phyloP scores from a whole-genome alignment of 2,888 invertebrate species.

The Alcis repandata region DNA sequence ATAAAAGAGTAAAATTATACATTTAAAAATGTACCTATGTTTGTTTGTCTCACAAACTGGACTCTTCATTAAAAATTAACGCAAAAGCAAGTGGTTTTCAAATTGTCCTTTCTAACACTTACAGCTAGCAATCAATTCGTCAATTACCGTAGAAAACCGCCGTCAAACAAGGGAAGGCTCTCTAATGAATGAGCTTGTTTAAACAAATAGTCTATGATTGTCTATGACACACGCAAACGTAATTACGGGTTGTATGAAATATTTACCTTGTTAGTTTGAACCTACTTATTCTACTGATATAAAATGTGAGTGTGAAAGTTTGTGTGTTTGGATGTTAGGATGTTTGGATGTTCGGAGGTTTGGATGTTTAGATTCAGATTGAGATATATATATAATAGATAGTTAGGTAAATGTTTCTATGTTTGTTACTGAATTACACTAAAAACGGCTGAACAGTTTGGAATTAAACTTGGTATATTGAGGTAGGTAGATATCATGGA shows the following conservation, averaged over 20 bases:
- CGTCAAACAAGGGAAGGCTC: slow-evolving; percentile 65
- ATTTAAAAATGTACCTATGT: neutral
- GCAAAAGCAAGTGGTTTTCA: neutral
- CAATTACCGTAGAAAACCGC: slow-evolving; percentile 56
- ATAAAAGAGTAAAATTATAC: no score
- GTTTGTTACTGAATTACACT: no score
- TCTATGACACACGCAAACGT: slow-evolving; percentile 51
- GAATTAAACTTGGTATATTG: no score
- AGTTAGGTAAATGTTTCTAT: no score
- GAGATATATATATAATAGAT: no score
- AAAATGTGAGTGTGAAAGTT: no score
- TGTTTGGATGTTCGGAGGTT: no score
- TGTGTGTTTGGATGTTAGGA: no score
- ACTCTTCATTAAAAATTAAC: neutral
- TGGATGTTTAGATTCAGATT: no score
- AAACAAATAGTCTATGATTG: slow-evolving; percentile 54
- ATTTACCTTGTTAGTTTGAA: slow-evolving; percentile 50
- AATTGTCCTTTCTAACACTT: slow-evolving; percentile 36
- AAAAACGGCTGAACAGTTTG: no score
- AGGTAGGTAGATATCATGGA: no score
- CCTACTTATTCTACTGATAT: no score
- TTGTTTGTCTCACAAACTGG: neutral
- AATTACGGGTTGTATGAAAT: slow-evolving; percentile 51
- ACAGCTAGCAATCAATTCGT: slow-evolving; percentile 53
- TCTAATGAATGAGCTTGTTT: slow-evolving; percentile 68